phyloP scores from a whole-genome alignment of 2,888 invertebrate species.

The Leptinotarsa rubiginosa region DNA sequence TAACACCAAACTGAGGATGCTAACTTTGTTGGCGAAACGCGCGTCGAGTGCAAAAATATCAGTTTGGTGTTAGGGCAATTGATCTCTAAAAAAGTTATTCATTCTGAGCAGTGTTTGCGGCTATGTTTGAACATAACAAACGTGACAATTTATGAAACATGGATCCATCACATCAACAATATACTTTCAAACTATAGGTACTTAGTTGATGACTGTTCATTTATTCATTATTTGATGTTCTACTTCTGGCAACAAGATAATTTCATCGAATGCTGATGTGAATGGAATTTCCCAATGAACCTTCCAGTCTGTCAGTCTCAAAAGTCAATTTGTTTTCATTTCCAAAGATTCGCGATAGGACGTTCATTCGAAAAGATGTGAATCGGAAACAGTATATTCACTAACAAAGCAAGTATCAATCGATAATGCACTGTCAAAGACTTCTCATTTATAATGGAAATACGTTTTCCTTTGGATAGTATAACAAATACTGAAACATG shows the following conservation, averaged over 20 bases:
- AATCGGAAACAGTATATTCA: conserved; percentile 28
- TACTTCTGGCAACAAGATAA: conserved; percentile 38
- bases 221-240: too few relatives aligned
- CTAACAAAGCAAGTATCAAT: conserved; percentile 28
- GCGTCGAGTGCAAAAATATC: too few relatives aligned
- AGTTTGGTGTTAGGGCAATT: too few relatives aligned
- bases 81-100: too few relatives aligned
- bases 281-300: conserved; percentile 37
- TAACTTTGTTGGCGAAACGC: too few relatives aligned
- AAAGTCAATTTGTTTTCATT: conserved; percentile 33
- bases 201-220: too few relatives aligned
- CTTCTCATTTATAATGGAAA: not conserved
- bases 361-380: conserved; percentile 31
- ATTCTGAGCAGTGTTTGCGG: too few relatives aligned
- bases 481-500: not conserved
- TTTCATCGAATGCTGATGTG: conserved; percentile 46
- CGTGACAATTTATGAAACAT: too few relatives aligned
- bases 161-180: too few relatives aligned
- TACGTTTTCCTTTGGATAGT: conserved; percentile 5
- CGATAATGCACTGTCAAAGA: conserved; percentile 31
- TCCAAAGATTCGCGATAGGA: conserved; percentile 36
- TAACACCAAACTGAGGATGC: too few relatives aligned
- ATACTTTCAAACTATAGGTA: too few relatives aligned
- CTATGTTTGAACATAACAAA: too few relatives aligned
- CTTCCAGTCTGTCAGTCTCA: conserved; percentile 31